These are phyloP conservation scores for Pomacea canaliculata DNA, from an alignment of 2,888 invertebrate genomes.

Conservation along the genomic window DNA sequence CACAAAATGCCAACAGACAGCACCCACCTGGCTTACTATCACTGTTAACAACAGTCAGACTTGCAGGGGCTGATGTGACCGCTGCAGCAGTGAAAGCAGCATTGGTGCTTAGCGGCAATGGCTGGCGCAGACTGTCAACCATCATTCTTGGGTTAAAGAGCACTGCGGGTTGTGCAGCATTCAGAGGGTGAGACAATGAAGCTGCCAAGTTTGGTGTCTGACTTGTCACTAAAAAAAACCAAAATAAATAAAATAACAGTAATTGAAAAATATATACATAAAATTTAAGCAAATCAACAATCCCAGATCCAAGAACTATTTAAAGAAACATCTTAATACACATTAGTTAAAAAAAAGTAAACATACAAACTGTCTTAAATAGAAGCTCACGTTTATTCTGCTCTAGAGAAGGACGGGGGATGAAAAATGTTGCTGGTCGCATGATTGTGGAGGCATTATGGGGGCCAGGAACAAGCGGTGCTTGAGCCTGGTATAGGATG, in stretches of 20 bases:
- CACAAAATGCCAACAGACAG: too few species aligned
- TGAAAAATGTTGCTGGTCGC: slow-evolving; percentile 23
- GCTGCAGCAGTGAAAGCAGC: slow-evolving; percentile 28
- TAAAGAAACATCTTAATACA: too few species aligned
- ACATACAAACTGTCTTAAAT: too few species aligned
- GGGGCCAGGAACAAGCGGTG: slow-evolving; percentile 8
- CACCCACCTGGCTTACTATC: slow-evolving; percentile 10
- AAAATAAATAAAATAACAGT: too few species aligned
- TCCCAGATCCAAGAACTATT: too few species aligned
- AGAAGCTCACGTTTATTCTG: slow-evolving; percentile 6
- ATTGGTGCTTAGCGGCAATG: slow-evolving; percentile 36
- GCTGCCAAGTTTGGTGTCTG: slow-evolving; percentile 50
- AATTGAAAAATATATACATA: too few species aligned
- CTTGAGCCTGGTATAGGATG: slow-evolving; percentile 25
- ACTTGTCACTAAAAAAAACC: slow-evolving; percentile 44
- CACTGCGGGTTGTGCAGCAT: slow-evolving; percentile 35
- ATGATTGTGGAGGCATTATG: slow-evolving; percentile 19
- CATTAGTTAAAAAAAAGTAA: too few species aligned
- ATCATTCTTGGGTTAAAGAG: slow-evolving; percentile 44
- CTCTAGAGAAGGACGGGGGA: slow-evolving; percentile 6
- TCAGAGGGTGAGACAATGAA: slow-evolving; percentile 43
- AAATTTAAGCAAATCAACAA: too few species aligned
- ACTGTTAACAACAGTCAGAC: not conserved
- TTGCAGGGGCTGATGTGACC: slow-evolving; percentile 24
- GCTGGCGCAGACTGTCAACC: slow-evolving; percentile 48